These are phyloP conservation scores for Drosophila subpulchrella DNA, from an alignment of 1,140 invertebrate genomes.

Conservation along the genomic window DNA sequence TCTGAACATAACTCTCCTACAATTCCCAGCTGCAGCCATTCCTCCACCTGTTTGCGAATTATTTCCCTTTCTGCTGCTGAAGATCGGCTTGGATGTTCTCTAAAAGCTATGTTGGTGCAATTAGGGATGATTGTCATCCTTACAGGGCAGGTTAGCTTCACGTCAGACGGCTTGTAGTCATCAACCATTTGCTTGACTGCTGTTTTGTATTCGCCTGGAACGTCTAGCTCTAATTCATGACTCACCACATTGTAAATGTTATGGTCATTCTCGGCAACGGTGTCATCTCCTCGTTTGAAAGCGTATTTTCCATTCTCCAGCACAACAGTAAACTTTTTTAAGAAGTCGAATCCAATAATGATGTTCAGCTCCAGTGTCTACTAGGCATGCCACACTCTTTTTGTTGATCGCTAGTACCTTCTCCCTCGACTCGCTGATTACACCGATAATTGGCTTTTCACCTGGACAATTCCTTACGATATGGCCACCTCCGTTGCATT, in stretches of 20 bases:
- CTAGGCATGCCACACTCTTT: background rate
- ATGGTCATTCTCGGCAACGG: background rate
- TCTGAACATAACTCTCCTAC: background rate
- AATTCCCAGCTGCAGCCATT: constrained; percentile 1
- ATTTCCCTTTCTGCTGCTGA: background rate
- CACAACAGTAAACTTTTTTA: no score
- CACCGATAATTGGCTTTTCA: no score
- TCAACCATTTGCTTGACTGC: no score
- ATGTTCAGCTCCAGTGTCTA: background rate
- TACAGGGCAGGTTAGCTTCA: background rate
- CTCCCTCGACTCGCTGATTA: no score
- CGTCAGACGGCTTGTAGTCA: no score
- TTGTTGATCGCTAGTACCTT: background rate
- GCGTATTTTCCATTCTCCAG: no score
- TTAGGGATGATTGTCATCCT: background rate
- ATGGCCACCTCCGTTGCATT: no score
- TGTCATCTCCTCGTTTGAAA: background rate
- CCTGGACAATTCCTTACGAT: no score
- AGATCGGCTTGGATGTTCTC: background rate
- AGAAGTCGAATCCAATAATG: background rate
- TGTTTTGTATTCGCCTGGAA: no score
- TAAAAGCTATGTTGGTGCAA: background rate
- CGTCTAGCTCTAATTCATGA: no score
- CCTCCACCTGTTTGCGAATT: no score
- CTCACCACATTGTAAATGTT: background rate